Base-by-base conservation (phyloP, 2,113 vertebrate genomes). In the Alosa alosa region DNA sequence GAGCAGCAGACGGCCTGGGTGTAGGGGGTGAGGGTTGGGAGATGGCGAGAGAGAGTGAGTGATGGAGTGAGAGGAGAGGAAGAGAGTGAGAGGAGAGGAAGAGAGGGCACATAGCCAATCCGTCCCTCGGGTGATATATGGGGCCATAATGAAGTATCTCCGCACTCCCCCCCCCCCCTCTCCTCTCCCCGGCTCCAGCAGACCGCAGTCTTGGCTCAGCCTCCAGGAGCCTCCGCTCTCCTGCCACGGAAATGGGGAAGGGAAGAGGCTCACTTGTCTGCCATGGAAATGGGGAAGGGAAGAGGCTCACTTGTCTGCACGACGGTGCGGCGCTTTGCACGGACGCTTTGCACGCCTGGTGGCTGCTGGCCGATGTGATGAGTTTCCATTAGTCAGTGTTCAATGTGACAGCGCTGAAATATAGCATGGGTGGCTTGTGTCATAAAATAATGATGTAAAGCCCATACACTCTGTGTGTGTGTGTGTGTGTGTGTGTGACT, bases 81-180 rank as follows among this genome's bases (percentile, higher is more conserved):
- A 82, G 64, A 46, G 44, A 57, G 44, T 78, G 64, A 46, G 44
- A 57, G 44, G 36, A 57, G 84, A 68, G 36, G 22, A 82, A 39
- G 15, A 46, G 64, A 22, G 31, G 84, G 83, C 22, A 83, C 20
- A 9, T 85, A 90, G 92, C 92, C 94, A 94, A 92, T 88, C 60
- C 17, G 84, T 94, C 91, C 93, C 89, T 84, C 81, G 82, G 87
- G 92, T 94, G 94, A 94, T 94, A 92, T 93, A 95, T 93, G 94
- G 93, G 90, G 87, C 89, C 92, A 90, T 93, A 94, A 94, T 93
- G 92, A 94, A 93, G 90, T 90, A 88, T 92, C 90, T 84, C 25
- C 52, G 50, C 68, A 50, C 86, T 84, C 17, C 41, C 17, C 15
- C 68, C n/a, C 75, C 41, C 15, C 78, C 18, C n/a, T n/a, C n/a